These are phyloP conservation scores for Hassar affinis DNA, from an alignment of 2,113 vertebrate genomes.

Conservation along the genomic window DNA sequence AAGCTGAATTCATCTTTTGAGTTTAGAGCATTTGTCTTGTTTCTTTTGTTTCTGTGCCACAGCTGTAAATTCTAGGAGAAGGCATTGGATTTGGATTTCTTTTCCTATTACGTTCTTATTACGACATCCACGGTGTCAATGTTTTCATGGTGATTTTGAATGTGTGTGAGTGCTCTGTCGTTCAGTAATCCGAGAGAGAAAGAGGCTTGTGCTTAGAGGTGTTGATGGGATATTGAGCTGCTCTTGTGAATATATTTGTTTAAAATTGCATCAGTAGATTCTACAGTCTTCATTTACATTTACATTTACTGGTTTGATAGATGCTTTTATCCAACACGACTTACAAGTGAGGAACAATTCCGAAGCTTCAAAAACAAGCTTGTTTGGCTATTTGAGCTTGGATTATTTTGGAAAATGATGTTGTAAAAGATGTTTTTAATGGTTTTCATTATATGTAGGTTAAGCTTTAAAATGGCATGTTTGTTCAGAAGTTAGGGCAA, in stretches of 20 bases:
- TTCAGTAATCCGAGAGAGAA: constrained; percentile 54
- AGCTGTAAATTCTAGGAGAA: neutral
- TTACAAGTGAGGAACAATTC: too few species aligned
- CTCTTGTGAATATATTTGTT: constrained; percentile 45
- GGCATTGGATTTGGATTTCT: neutral
- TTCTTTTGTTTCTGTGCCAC: neutral
- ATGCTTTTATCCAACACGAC: too few species aligned
- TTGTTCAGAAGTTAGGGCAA: neutral
- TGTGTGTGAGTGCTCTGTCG: constrained; percentile 54
- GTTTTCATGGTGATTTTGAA: constrained; percentile 61
- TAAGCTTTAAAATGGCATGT: neutral
- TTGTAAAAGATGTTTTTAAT: too few species aligned
- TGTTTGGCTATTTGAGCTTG: too few species aligned
- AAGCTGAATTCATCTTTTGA: neutral
- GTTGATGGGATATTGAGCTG: constrained; percentile 51
- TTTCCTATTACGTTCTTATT: neutral
- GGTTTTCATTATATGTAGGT: constrained; percentile 36
- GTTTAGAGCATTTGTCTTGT: neutral
- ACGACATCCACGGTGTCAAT: neutral
- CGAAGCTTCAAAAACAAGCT: too few species aligned
- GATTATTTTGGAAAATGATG: too few species aligned
- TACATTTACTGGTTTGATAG: too few species aligned
- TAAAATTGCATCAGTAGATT: constrained; percentile 54
- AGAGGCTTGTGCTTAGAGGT: constrained; percentile 50
- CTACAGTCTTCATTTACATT: too few species aligned